Evolutionary conservation across 2,888 invertebrate species (phyloP), one percentile per base, ranked within the genome.

Genomic region (Acrocyrtus sp.): DNA sequence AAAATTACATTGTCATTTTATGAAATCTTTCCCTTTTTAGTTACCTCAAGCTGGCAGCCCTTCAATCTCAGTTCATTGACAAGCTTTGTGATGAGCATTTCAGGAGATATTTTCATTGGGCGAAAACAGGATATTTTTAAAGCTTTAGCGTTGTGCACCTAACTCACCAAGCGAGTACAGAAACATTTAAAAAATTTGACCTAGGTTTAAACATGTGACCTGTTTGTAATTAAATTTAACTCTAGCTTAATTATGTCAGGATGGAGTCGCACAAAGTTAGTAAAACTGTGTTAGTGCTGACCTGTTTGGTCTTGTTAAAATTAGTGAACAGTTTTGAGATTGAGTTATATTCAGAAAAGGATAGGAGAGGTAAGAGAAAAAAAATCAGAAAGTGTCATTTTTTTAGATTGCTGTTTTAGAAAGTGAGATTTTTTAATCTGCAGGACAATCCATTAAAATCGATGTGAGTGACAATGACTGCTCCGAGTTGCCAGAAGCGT

Each of bases 401-500:
- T 45, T 10, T 17, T 45, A 45, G 12, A 45, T 3, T 3, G 15
- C n/a, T 41, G 17, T 45, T n/a, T 45, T 45, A 45, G 5, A 50
- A 56, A 3, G n/a, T 27, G 6, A 10, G 5, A 27, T 10, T 15
- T 56, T 17, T 58, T 21, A 39, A 19, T 29, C 21, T 19, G 12
- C 41, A 75, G 76, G 76, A 26, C 58, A 72, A 57, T 69, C 73
- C 12, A 74, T 76, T 17, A 66, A 72, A 29, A 56, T 76, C 15
- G 76, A 76, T 54, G 72, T 76, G 15, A 76, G 76, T 63, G 76
- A 76, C 29, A 58, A 70, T 34, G 74, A 74, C 57, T 76, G 76
- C 41, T 66, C 76, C 2, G 72, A 74, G 45, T 17, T 76, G 22
- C 76, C 76, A 15, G 48, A 43, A 8, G 43, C 72, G 22, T 76